Evolutionary conservation across 2,888 invertebrate genomes (phyloP), one percentile per base, ranked within the genome.

Genomic region (Agriopis leucophaearia): DNA sequence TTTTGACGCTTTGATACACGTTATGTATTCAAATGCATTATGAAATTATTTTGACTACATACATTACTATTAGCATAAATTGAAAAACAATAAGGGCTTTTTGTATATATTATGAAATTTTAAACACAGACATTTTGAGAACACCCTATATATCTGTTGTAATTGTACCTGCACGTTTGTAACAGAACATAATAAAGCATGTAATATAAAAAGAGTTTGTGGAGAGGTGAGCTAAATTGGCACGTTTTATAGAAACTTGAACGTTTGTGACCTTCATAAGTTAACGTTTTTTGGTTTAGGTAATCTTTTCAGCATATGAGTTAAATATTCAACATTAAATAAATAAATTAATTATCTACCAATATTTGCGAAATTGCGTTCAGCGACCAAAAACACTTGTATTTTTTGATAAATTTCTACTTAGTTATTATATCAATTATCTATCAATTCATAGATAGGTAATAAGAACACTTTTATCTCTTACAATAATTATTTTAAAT

Each of bases 401-500:
- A 1, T 7, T 42, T 16, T 16, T 63, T 48, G 36, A 59, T n/a
- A 48, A 52, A n/a, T 59, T 5, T 54, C 51, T 62, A 70, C 47
- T 55, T 51, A 50, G 38, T 13, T 40, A 66, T 45, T 51, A 81
- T 76, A 81, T 76, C 78, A 79, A 79, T 82, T 80, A 80, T 83
- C 84, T 88, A 85, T 86, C 80, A 55, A 57, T 75, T 69, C 72
- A 72, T 74, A 74, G 81, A 84, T 87, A 72, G 81, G 84, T 87
- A 83, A 87, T 93, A 92, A 93, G 92, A 93, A 92, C 93, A 93
- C 93, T 93, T 91, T 91, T 83, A 87, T 90, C 82, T 86, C 84
- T 90, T 91, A 88, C 81, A 78, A 76, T 79, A 83, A 84, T 77
- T 75, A 77, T 51, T 7, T 47, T 80, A 84, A 84, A 83, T 78